Percentiles rank a stretch among this genome's conserved stretches.
phyloP scores from a whole-genome alignment of 2,113 vertebrate species.

The Misgurnus anguillicaudatus region DNA sequence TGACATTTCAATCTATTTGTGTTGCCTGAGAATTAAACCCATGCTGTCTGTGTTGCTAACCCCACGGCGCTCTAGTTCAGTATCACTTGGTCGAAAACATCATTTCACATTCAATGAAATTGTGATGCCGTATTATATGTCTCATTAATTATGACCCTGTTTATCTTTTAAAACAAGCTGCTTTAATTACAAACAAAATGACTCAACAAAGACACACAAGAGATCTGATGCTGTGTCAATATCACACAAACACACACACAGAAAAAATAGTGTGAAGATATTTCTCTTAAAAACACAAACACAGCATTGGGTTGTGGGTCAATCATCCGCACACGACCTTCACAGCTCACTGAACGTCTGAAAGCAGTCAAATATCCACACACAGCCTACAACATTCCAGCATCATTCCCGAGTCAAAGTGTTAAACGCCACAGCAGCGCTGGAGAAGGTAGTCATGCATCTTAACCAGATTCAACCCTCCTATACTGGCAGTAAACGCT shows the following conservation, averaged over 20 bases:
- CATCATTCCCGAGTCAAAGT: slow-evolving; percentile 48
- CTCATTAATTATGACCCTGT: too few relatives aligned
- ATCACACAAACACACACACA: background rate
- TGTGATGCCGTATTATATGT: too few relatives aligned
- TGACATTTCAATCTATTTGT: too few relatives aligned
- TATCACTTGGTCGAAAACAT: too few relatives aligned
- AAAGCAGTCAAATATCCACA: background rate
- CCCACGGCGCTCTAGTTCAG: too few relatives aligned
- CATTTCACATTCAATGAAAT: too few relatives aligned
- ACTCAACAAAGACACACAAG: too few relatives aligned
- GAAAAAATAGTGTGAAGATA: background rate
- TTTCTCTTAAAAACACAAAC: background rate
- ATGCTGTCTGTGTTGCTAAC: too few relatives aligned
- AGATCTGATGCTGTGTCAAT: background rate
- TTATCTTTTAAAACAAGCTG: too few relatives aligned
- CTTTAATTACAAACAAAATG: too few relatives aligned
- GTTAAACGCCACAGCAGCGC: slow-evolving; percentile 39
- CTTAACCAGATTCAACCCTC: slow-evolving; percentile 40
- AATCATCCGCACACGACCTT: slow-evolving; percentile 46
- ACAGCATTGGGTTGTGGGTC: background rate
- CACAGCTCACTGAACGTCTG: slow-evolving; percentile 46
- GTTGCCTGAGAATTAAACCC: too few relatives aligned
- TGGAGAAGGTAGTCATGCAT: slow-evolving; percentile 40
- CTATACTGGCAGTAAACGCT: background rate
- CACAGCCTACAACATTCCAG: slow-evolving; percentile 47